A percentile compares a stretch with the other conserved stretches of the same genome.
Conservation (phyloP, 1,140 invertebrate genomes). For the Ostrea edulis region DNA sequence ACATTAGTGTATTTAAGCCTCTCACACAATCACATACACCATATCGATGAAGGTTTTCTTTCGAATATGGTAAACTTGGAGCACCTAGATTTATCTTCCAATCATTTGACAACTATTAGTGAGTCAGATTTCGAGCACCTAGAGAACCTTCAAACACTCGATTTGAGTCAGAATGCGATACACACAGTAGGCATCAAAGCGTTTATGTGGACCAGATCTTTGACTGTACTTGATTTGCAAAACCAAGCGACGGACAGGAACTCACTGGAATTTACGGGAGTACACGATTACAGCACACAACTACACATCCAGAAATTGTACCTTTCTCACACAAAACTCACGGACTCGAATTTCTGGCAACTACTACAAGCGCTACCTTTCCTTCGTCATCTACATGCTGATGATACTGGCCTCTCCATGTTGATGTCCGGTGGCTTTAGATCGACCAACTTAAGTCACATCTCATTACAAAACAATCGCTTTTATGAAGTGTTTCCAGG, state of each 20-base stretch:
- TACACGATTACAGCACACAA: background rate
- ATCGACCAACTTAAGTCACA: background rate
- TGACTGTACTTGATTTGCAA: background rate
- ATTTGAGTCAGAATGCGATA: background rate
- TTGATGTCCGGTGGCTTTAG: background rate
- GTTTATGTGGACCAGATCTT: background rate
- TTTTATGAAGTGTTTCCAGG: background rate
- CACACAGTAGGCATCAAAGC: background rate
- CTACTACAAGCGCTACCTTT: background rate
- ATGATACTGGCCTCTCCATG: background rate
- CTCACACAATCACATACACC: background rate
- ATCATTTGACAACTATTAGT: background rate
- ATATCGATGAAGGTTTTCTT: background rate
- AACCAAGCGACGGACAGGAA: background rate
- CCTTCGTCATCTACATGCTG: background rate
- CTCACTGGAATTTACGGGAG: background rate
- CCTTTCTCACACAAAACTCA: background rate
- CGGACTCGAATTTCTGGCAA: background rate
- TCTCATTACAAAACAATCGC: background rate
- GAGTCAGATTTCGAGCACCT: background rate
- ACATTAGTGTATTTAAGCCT: background rate
- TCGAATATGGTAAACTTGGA: background rate
- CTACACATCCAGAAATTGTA: background rate
- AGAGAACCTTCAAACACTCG: background rate
- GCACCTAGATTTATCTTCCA: conserved; percentile 18